Conservation (phyloP, 2,888 invertebrate species). For the Corbicula japonica region DNA sequence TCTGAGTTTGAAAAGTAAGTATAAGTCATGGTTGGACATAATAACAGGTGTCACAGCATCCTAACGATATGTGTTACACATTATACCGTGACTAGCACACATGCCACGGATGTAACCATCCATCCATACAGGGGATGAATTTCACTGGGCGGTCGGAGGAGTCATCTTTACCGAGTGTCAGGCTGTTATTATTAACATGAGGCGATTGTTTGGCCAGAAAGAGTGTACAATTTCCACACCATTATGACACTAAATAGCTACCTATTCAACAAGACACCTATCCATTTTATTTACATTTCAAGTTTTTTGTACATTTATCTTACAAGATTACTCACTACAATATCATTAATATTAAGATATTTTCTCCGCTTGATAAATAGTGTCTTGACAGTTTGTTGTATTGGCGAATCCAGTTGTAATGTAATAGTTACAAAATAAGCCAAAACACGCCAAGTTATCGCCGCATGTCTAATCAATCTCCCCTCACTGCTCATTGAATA, state of each 20-base stretch:
- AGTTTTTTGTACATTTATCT: slow-evolving; percentile 21
- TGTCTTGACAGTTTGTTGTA: slow-evolving; percentile 37
- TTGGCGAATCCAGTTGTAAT: slow-evolving; percentile 40
- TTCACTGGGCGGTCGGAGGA: slow-evolving; percentile 47
- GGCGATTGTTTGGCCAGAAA: slow-evolving; percentile 46
- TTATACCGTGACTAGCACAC: slow-evolving; percentile 32
- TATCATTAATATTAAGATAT: slow-evolving; percentile 31
- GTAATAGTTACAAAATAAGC: slow-evolving; percentile 23
- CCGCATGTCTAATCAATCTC: slow-evolving; percentile 39
- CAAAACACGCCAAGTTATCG: slow-evolving; percentile 2
- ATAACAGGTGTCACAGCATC: slow-evolving; percentile 50
- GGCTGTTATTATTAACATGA: slow-evolving; percentile 35
- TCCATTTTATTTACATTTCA: slow-evolving; percentile 44
- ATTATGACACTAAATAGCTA: slow-evolving; percentile 27
- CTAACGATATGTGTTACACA: slow-evolving; percentile 45
- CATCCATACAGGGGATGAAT: slow-evolving; percentile 27
- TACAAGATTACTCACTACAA: slow-evolving; percentile 26
- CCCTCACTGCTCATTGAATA: slow-evolving; percentile 10
- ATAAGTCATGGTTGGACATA: slow-evolving; percentile 28
- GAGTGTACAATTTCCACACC: slow-evolving; percentile 39
- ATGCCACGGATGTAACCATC: slow-evolving; percentile 22
- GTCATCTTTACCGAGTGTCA: slow-evolving; percentile 44
- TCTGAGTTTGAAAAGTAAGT: slow-evolving; percentile 85
- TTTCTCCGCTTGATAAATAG: slow-evolving; percentile 20
- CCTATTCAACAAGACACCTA: slow-evolving; percentile 38